Conservation (phyloP, 2,888 invertebrate species). For the Ligdia adustata region DNA sequence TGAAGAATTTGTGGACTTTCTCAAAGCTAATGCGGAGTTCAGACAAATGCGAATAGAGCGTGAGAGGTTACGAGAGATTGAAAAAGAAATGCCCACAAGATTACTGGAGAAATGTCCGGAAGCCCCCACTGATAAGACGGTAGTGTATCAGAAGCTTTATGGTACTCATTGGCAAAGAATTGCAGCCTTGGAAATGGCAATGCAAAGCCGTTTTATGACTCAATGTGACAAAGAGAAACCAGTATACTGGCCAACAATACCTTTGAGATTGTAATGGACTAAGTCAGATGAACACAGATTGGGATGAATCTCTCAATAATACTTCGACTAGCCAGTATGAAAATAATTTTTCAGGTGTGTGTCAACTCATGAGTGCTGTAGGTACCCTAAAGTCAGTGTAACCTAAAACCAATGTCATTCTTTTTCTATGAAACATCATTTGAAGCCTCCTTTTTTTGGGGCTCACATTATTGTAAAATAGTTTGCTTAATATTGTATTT, state of each 20-base stretch:
- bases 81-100: conserved; percentile 37
- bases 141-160: conserved; percentile 83
- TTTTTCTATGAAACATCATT: no score
- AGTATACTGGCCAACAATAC: conserved; percentile 89
- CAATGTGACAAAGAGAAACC: conserved; percentile 85
- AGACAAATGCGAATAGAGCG: conserved; percentile 59
- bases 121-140: conserved; percentile 49
- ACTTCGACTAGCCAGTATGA: no score
- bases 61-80: conserved; percentile 46
- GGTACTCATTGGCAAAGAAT: conserved; percentile 87
- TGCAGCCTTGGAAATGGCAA: conserved; percentile 88
- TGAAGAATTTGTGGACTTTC: conserved; percentile 86
- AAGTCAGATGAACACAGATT: no score
- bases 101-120: conserved; percentile 45
- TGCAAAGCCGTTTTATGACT: conserved; percentile 86
- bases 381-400: no score
- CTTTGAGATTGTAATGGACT: conserved; percentile 81
- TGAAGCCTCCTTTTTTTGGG: no score
- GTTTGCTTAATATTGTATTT: no score
- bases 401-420: no score
- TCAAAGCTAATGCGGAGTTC: conserved; percentile 84
- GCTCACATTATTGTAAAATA: no score
- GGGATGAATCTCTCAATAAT: no score
- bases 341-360: no score
- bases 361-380: no score